Evolutionary conservation across 2,888 invertebrate species (phyloP), one percentile per base, ranked within the genome.

Genomic region (Lithosia quadra): DNA sequence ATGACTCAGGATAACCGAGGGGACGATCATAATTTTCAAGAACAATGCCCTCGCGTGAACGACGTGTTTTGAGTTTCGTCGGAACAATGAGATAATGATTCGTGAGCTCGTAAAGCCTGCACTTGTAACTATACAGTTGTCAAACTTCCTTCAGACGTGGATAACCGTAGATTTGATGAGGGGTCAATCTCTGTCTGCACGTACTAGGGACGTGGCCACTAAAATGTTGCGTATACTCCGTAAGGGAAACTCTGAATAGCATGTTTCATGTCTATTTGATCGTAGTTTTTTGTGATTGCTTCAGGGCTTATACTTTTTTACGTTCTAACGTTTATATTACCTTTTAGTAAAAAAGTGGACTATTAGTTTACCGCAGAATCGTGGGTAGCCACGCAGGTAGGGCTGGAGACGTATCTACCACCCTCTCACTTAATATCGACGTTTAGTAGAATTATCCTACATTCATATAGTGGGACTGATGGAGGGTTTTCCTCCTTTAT

Each of bases 71-170:
- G 87, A 89, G 88, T 84, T 88, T 85, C 87, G 75, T 71, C 81
- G 83, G 84, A 91, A 92, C 93, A 92, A 92, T 91, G 90, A 91
- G 90, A 90, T 91, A 91, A 92, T 92, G 90, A 92, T 90, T 91
- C 90, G 87, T 86, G 84, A 86, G 88, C 85, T 89, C 90, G 88
- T 91, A 90, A 90, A 90, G 84, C 82, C 79, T 84, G 84, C 84
- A 86, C 88, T 88, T 84, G 84, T 86, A 81, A 83, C 86, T 86
- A 85, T 83, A 76, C 81, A 88, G 84, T 88, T 88, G 88, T 89
- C 90, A 88, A 90, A 90, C 84, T 90, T 88, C 83, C 81, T 79
- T 81, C 79, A 81, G 81, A 80, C 83, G 76, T 76, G 83, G 83
- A 83, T 83, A 82, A 82, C 79, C 78, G 78, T 78, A 83, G 84